Base-by-base conservation (phyloP, 2,888 invertebrate genomes). In the Dasypolia templi region DNA sequence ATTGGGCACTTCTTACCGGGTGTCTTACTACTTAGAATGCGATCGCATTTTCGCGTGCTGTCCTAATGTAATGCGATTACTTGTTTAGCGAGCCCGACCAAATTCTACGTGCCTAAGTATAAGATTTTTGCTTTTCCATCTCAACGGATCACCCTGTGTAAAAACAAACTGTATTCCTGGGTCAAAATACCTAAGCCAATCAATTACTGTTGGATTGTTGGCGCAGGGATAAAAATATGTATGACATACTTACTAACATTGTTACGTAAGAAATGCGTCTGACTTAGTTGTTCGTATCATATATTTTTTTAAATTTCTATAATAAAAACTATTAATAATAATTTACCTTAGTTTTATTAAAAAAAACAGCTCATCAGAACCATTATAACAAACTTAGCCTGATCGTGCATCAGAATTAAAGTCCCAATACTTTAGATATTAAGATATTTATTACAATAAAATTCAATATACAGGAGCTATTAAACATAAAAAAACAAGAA, bases 311-410 rank as follows among this genome's bases (percentile, higher is more conserved):
- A n/a, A 12, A 14, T 65, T 71, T 35, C 22, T 71, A 2, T 55
- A 71, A 17, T 71, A 71, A 68, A 71, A 44, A 55, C n/a, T 22
- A 22, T 26, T 26, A 26, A 42, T 26, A 26, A 26, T 55, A 35
- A 42, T n/a, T 17, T 19, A 26, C 11, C 29, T 55, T 44, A 19
- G 9, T 71, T 67, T 71, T 55, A 67, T 35, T 71, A 5, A 17
- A 69, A n/a, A 44, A 59, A 44, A 0, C n/a, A 44, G 5, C 22
- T 32, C n/a, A 22, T 9, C 12, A 42, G 22, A 26, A 42, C 29
- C 35, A 51, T 26, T 49, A 35, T 4, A 26, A 39, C 35, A n/a
- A 35, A 26, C 6, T 39, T 39, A 39, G 9, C 9, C 39, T 39
- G 39, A 9, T 39, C 9, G 9, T 39, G 9, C 39, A 39, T 39